Base-by-base conservation (phyloP, 2,113 vertebrate species). In the Prunella himalayana region DNA sequence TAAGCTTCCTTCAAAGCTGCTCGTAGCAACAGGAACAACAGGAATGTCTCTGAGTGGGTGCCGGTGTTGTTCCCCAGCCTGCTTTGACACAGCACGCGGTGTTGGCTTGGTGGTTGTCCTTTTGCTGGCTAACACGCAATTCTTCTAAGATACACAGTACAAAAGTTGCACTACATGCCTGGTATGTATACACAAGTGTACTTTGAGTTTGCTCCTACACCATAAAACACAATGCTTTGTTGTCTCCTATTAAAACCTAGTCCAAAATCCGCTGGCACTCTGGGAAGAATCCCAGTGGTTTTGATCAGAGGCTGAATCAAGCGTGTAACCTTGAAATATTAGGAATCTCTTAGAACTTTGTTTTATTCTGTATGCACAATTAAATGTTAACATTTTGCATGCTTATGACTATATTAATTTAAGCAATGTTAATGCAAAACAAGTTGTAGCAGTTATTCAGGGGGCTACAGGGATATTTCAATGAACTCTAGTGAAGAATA, bases 391-490 rank as follows among this genome's bases (percentile, higher is more conserved):
- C 25, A 68, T 66, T 92, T 90, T 94, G 57, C 82, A 54, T 93
- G 86, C n/a, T 86, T 93, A 25, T 66, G 41, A 22, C 84, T 63
- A 17, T 64, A n/a, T 69, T 64, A 49, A 50, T 92, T 84, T 88
- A 95, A 91, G 80, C 60, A 75, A 71, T 88, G 39, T 89, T 94
- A 85, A 82, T 82, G 83, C 82, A 78, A 92, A 96, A 81, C n/a
- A 89, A 89, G 51, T 57, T 61, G 82, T 86, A 89, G 56, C 70
- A 92, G 60, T 90, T 93, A 65, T 65, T 96, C 27, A 28, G 31
- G 60, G 75, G 42, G 61, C 49, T 81, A 47, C 59, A 42, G 33
- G 66, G 50, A 47, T 79, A 82, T 97, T 93, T 94, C 93, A 69
- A 17, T 84, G 66, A 84, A 65, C 35, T 70, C 30, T 47, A n/a